A percentile compares a stretch with the other conserved stretches of the same genome.
phyloP scores from a whole-genome alignment of 2,113 vertebrate genomes.

The Ailuropoda melanoleuca region DNA sequence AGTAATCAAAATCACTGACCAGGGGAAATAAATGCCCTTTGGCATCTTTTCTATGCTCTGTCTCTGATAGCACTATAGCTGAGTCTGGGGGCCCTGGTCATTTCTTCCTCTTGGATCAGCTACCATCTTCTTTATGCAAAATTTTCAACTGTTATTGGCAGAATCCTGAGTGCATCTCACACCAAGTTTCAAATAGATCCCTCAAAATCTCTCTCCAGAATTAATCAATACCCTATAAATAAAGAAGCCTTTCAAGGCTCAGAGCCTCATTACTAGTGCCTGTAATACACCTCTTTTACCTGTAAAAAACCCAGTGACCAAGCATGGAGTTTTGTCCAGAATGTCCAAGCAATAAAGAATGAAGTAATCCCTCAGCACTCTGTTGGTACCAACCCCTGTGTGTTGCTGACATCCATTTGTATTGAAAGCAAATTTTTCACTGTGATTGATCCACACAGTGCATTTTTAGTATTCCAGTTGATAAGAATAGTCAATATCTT shows the following conservation, averaged over 20 bases:
- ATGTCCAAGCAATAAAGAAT: neutral
- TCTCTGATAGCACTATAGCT: neutral
- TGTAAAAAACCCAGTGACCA: neutral
- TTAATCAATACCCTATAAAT: neutral
- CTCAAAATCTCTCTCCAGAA: neutral
- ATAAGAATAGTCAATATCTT: neutral
- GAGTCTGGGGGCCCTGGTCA: neutral
- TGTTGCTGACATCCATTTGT: neutral
- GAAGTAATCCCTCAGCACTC: neutral
- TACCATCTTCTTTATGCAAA: neutral
- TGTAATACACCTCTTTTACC: neutral
- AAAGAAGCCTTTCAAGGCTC: neutral
- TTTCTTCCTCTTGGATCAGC: neutral
- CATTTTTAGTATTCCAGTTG: neutral
- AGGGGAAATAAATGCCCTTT: neutral
- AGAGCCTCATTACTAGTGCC: neutral
- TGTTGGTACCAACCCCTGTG: neutral
- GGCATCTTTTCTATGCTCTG: neutral
- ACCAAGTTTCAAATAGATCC: neutral
- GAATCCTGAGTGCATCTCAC: neutral
- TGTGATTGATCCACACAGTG: neutral
- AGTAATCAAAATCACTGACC: neutral
- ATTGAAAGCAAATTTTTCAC: neutral
- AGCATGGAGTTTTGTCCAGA: neutral
- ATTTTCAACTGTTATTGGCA: neutral